These are phyloP conservation scores for Gymnarchus niloticus DNA, from an alignment of 2,113 vertebrate species.

Conservation along the genomic window DNA sequence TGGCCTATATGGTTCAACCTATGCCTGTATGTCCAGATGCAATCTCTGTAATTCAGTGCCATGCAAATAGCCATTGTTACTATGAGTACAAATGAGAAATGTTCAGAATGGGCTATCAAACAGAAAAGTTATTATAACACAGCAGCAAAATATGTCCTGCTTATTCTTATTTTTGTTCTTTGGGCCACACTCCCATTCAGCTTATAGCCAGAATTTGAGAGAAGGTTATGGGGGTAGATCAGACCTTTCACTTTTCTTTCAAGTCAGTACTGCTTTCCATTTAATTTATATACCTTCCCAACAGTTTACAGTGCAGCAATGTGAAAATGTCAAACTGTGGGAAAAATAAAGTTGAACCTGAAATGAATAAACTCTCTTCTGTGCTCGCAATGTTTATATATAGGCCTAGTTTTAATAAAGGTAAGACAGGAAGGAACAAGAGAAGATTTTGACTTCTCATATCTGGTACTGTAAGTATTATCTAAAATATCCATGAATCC, in stretches of 20 bases:
- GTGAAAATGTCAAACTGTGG: background rate
- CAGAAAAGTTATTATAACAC: background rate
- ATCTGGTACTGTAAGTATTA: background rate
- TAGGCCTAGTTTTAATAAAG: background rate
- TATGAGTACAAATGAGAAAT: background rate
- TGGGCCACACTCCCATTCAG: background rate
- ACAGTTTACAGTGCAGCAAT: background rate
- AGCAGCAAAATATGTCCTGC: background rate
- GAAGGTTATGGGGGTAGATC: background rate
- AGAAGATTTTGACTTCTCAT: background rate
- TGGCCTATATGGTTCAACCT: background rate
- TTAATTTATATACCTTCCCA: background rate
- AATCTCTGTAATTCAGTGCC: background rate
- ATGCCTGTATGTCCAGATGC: conserved; percentile 8
- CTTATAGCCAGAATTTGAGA: background rate
- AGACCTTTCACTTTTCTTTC: background rate
- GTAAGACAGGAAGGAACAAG: background rate
- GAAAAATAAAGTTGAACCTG: background rate
- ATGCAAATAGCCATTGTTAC: background rate
- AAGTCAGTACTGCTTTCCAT: background rate
- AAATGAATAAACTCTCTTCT: background rate
- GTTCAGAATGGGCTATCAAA: background rate
- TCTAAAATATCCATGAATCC: background rate
- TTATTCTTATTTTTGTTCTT: background rate
- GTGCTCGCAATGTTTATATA: background rate